These are phyloP conservation scores for Sebastes kiyomatsui DNA, from an alignment of 2,797 vertebrate genomes.

Conservation along the genomic window DNA sequence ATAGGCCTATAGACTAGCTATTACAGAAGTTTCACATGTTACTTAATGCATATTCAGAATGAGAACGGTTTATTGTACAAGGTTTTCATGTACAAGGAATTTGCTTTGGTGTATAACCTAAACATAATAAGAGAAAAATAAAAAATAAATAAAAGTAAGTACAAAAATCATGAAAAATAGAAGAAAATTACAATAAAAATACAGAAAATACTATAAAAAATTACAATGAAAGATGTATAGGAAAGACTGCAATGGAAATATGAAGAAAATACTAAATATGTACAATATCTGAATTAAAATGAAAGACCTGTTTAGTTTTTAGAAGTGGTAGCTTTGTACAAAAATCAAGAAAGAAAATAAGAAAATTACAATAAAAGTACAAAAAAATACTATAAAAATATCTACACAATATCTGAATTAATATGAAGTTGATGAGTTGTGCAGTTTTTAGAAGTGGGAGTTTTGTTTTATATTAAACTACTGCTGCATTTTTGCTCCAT, in stretches of 20 bases:
- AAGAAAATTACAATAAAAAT: too few species aligned
- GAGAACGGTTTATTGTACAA: background rate
- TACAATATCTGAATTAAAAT: background rate
- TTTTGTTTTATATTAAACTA: background rate
- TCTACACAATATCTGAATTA: background rate
- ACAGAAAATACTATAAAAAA: too few species aligned
- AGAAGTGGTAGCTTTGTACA: too few species aligned
- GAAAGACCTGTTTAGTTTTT: background rate
- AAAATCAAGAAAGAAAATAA: background rate
- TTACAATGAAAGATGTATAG: background rate
- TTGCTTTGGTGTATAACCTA: background rate
- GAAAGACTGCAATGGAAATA: background rate
- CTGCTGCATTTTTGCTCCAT: background rate
- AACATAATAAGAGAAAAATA: too few species aligned
- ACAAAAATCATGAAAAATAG: too few species aligned
- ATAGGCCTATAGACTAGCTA: background rate
- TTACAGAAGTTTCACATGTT: background rate
- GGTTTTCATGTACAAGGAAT: background rate
- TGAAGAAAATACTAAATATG: background rate
- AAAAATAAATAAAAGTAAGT: too few species aligned
- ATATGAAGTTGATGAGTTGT: background rate
- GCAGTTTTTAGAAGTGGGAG: background rate
- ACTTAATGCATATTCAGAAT: background rate
- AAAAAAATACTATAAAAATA: background rate
- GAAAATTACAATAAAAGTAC: background rate